Conservation (phyloP, 2,888 invertebrate genomes). For the Eudasyphora cyanicolor region DNA sequence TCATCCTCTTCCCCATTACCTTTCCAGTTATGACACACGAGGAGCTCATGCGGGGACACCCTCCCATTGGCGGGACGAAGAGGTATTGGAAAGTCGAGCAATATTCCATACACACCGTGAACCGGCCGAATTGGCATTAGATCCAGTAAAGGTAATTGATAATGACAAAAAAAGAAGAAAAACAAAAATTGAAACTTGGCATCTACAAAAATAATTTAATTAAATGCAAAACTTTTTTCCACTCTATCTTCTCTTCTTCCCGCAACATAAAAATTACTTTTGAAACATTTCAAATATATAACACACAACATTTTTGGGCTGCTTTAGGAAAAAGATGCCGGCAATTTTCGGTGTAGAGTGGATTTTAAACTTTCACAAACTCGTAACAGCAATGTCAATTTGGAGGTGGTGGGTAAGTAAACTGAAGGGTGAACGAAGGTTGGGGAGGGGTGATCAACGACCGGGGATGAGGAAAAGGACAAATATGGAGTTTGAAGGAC, state of each 20-base stretch:
- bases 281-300: too few species aligned
- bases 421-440: not conserved
- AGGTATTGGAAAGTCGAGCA: conserved; percentile 83
- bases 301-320: too few species aligned
- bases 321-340: conserved; percentile 84
- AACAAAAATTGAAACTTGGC: too few species aligned
- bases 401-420: conserved; percentile 89
- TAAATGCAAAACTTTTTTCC: conserved; percentile 31
- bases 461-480: not conserved
- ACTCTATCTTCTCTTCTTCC: conserved; percentile 25
- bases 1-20: conserved; percentile 9
- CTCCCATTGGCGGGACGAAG: conserved; percentile 84
- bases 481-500: not conserved
- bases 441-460: too few species aligned
- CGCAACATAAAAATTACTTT: too few species aligned
- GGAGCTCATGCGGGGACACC: conserved; percentile 82
- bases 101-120: conserved; percentile 83
- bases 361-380: conserved; percentile 90
- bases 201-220: conserved; percentile 56
- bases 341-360: conserved; percentile 88
- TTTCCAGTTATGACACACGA: conserved; percentile 83
- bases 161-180: not conserved
- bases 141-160: conserved; percentile 81
- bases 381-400: conserved; percentile 88
- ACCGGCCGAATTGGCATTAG: conserved; percentile 83